Conservation (phyloP, 2,797 vertebrate genomes). For the Molossus alvarezi region DNA sequence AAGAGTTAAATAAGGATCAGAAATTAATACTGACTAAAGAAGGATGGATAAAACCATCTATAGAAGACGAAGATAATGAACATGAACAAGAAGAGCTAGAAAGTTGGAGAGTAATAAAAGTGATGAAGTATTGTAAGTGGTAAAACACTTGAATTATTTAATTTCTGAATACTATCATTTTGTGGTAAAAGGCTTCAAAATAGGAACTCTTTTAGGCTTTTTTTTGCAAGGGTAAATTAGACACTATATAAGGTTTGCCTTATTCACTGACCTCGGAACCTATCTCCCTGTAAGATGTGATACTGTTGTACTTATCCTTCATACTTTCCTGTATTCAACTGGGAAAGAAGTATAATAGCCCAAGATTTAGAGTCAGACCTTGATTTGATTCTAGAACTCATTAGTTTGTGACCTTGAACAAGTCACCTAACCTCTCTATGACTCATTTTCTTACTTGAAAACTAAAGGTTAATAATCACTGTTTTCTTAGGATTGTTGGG, state of each 20-base stretch:
- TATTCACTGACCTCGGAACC: not conserved
- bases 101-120: not conserved
- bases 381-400: conserved; percentile 30
- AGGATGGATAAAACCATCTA: not conserved
- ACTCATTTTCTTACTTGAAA: conserved; percentile 61
- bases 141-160: conserved; percentile 41
- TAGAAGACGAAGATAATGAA: conserved; percentile 25
- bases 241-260: not conserved
- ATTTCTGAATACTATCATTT: conserved; percentile 19
- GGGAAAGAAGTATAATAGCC: not conserved
- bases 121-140: not conserved
- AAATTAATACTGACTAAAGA: conserved; percentile 67
- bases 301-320: not conserved
- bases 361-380: conserved; percentile 28
- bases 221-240: conserved; percentile 16
- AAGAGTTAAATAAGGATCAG: conserved; percentile 51
- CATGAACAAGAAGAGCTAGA: conserved; percentile 2
- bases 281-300: not conserved
- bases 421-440: conserved; percentile 27
- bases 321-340: not conserved
- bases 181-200: conserved; percentile 59
- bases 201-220: conserved; percentile 40
- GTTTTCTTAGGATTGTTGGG: conserved; percentile 34
- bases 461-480: conserved; percentile 66
- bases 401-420: conserved; percentile 53